These are phyloP conservation scores for Potamilus streckersoni DNA, from an alignment of 1,140 invertebrate genomes.

Conservation along the genomic window DNA sequence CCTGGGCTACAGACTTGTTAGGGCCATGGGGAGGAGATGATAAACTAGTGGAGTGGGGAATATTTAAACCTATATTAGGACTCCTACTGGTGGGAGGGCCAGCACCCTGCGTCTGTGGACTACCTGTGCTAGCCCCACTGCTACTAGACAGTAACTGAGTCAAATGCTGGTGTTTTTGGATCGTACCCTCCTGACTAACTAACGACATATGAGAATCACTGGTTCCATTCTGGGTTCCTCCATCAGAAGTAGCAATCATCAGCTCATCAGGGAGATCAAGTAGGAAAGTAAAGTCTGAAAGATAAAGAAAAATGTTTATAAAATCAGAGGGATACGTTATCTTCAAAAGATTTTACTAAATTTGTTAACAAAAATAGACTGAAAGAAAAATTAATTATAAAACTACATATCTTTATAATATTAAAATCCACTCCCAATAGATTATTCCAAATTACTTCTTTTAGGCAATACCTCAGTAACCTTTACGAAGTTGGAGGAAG, in stretches of 20 bases:
- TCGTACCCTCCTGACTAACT: conserved; percentile 41
- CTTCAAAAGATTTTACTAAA: too few species aligned
- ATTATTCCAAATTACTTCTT: too few species aligned
- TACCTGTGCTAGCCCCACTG: conserved; percentile 36
- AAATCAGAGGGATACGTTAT: background rate
- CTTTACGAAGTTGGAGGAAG: too few species aligned
- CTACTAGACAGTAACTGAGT: conserved; percentile 54
- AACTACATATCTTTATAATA: too few species aligned
- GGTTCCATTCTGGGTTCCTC: conserved; percentile 52
- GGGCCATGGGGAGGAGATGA: conserved; percentile 51
- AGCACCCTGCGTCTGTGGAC: background rate
- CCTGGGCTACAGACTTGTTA: conserved; percentile 24
- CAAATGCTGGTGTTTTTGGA: conserved; percentile 51
- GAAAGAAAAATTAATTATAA: too few species aligned
- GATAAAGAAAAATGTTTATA: conserved; percentile 5
- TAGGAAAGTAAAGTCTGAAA: conserved; percentile 50
- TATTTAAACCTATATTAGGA: conserved; percentile 49
- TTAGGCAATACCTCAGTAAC: too few species aligned
- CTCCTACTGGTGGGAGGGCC: conserved; percentile 12
- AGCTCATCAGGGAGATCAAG: conserved; percentile 85
- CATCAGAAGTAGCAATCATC: conserved; percentile 68
- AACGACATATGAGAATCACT: conserved; percentile 39
- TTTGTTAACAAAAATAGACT: too few species aligned
- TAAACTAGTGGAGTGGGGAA: conserved; percentile 52
- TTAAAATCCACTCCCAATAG: too few species aligned